Evolutionary conservation across 1,140 invertebrate genomes (phyloP), one percentile per base, ranked within the genome.

Genomic region (Bombus superbus): DNA sequence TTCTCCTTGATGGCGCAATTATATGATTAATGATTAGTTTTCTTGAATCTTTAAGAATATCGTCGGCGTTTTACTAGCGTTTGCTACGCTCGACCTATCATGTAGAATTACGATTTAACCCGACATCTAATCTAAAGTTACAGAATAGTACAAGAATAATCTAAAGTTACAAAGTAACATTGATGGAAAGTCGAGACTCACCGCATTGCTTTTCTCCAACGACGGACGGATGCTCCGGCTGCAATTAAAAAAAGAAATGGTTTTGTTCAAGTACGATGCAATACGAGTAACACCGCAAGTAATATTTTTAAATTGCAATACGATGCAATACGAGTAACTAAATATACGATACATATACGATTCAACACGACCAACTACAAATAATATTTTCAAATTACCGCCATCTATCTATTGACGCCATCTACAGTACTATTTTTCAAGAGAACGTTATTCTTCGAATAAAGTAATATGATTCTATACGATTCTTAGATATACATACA

Each of bases 161-260:
- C 59, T 77, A 38, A 68, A 57, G 42, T 83, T 77, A 77, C 73
- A 69, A 77, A 77, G 73, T 75, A 53, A 11, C 8, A 68, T 57
- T 35, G 74, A 71, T 84, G 38, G 44, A 78, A 88, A 83, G 44
- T 42, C 13, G 53, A 83, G 59, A 91, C 89, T 88, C 80, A 90
- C 87, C 88, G 71, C 88, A 86, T 89, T 80, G 77, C 69, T 76
- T 66, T 57, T 79, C 69, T 83, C 32, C 47, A 72, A 84, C n/a
- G 74, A 85, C 79, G 75, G 42, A 75, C 32, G 59, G 18, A 22
- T 62, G 42, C 53, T 81, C 74, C 71, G 80, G 82, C 91, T 92
- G 90, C 28, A 91, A 91, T 81, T 74, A 72, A 91, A 90, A 86
- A 68, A 53, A 62, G 35, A 47, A 42, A 69, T 25, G 4, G 3